Conservation (phyloP, 2,888 invertebrate genomes). For the Rhynchonema sp. region DNA sequence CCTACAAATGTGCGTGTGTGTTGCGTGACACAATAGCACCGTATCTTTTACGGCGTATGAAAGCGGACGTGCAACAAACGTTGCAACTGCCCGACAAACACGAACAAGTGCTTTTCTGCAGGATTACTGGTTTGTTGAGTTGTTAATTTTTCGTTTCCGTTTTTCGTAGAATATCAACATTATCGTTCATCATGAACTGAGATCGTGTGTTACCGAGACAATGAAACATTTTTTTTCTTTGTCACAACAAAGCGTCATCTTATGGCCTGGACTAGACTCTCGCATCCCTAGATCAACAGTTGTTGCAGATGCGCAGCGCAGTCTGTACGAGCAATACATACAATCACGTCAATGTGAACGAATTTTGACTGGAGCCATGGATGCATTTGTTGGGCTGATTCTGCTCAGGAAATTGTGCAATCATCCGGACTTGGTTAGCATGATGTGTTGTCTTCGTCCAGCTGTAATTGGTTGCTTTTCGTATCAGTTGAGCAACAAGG, state of each 20-base stretch:
- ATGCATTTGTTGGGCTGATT: conserved; percentile 55
- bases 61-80: conserved; percentile 59
- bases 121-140: background rate
- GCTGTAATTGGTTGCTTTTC: no score
- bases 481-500: no score
- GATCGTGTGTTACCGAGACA: no score
- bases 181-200: no score
- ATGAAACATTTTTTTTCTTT: no score
- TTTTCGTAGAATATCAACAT: no score
- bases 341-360: conserved; percentile 38
- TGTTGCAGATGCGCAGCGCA: conserved; percentile 57
- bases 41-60: conserved; percentile 63
- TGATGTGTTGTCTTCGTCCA: no score
- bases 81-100: conserved; percentile 65
- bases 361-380: conserved; percentile 34
- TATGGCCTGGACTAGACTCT: no score
- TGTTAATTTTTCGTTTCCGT: conserved; percentile 2
- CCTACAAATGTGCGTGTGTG: conserved; percentile 66
- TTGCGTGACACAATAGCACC: conserved; percentile 67
- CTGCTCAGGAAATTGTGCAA: conserved; percentile 67
- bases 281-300: no score
- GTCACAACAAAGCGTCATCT: no score
- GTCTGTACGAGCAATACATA: conserved; percentile 44
- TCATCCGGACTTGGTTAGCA: conserved; percentile 59
- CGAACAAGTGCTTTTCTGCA: conserved; percentile 49